Percentiles rank a stretch among this genome's conserved stretches.
Evolutionary conservation across 2,888 invertebrate genomes (phyloP).

Genomic region (Petrolisthes manimaculis): DNA sequence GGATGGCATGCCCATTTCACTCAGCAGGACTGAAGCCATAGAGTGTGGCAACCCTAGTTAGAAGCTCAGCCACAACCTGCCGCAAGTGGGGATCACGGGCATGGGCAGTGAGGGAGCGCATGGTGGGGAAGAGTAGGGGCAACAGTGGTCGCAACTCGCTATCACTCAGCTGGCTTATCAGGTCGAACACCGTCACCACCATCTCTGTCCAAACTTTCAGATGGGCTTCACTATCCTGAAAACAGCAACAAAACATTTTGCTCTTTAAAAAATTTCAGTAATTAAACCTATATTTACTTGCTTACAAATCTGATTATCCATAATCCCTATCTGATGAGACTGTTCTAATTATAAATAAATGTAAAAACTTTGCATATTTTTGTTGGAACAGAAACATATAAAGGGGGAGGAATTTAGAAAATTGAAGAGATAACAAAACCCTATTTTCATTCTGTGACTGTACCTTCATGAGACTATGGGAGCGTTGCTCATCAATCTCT

Average conservation of each 20-base stretch:
- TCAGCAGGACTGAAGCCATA: constrained; percentile 71
- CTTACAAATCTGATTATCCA: neutral
- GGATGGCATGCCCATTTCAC: constrained; percentile 9
- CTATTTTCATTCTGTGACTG: neutral
- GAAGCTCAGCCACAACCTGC: constrained; percentile 74
- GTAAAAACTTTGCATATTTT: too few relatives aligned
- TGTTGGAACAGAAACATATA: neutral
- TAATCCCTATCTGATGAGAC: neutral
- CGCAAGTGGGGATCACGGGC: constrained; percentile 74
- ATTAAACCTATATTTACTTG: neutral
- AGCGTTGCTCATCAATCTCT: constrained; percentile 86
- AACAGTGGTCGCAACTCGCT: constrained; percentile 74
- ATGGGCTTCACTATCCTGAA: constrained; percentile 87
- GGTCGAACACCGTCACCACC: constrained; percentile 85
- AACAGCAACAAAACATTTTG: constrained; percentile 37
- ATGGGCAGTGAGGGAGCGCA: constrained; percentile 75
- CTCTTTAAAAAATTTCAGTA: neutral
- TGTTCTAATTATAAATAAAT: neutral
- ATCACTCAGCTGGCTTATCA: constrained; percentile 75
- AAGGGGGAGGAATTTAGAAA: neutral
- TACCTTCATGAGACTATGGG: constrained; percentile 85
- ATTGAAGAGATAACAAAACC: neutral
- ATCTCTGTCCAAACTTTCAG: constrained; percentile 87
- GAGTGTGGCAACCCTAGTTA: constrained; percentile 73
- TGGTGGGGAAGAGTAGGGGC: constrained; percentile 75